These are phyloP conservation scores for Mormyrops attenuatus DNA, from an alignment of 2,797 vertebrate species.

Conservation along the genomic window DNA sequence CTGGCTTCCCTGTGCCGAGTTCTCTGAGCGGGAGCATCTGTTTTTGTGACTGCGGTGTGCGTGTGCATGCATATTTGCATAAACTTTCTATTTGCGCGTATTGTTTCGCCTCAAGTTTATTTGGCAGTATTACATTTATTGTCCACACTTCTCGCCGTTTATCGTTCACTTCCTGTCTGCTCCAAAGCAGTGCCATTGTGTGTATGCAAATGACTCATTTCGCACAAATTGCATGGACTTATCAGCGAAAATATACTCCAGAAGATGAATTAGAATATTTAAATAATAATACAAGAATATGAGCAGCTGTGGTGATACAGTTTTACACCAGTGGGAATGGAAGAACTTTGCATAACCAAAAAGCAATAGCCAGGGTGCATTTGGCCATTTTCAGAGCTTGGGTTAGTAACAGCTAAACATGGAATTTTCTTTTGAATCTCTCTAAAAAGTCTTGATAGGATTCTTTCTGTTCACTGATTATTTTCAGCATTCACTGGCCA, in stretches of 20 bases:
- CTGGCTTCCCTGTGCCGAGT: neutral
- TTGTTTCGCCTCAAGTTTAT: neutral
- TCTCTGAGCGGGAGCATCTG: constrained; percentile 25
- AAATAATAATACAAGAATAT: neutral
- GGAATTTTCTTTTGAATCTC: neutral
- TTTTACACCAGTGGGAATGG: constrained; percentile 1
- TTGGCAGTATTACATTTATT: neutral
- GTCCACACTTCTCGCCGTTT: neutral
- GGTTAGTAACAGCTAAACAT: neutral
- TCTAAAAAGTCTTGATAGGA: neutral
- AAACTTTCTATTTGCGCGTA: neutral
- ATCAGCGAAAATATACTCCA: constrained; percentile 3
- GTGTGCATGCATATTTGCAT: neutral
- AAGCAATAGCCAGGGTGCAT: neutral
- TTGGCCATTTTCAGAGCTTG: neutral
- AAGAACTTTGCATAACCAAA: neutral
- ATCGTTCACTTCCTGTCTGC: neutral
- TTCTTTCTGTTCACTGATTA: neutral
- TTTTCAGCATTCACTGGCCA: neutral
- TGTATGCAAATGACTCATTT: constrained; percentile 12
- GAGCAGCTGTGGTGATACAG: neutral
- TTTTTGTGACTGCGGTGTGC: constrained; percentile 19
- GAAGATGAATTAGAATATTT: constrained; percentile 20
- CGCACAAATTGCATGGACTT: neutral
- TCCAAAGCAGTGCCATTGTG: neutral